Evolutionary conservation across 2,113 vertebrate species (phyloP), one percentile per base, ranked within the genome.

Genomic region (Triplophysa siluroides): DNA sequence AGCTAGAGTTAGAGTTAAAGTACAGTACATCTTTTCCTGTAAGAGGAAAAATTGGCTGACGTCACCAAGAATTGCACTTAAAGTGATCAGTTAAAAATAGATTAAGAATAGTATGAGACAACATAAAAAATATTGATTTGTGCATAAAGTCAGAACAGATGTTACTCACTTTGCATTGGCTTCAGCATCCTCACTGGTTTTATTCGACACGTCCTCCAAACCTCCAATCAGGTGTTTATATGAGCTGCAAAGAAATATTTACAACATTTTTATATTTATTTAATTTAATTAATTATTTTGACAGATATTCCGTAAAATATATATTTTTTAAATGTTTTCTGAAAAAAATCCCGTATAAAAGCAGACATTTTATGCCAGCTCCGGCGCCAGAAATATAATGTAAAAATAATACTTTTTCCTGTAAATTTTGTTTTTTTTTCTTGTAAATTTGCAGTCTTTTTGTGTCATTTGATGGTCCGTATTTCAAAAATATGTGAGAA

Each of bases 141-240:
- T 56, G 18, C n/a, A 24, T n/a, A 60, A 60, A 12, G 26, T 47
- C 16, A 38, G 21, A 71, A 33, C 2, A 23, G 18, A 50, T n/a
- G 10, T 58, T 13, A 94, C 96, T 90, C 93, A 98, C 97, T 95
- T 97, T 88, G 96, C 96, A 91, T 98, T 98, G 21, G 94, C 93
- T 88, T 96, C 97, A 8, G 95, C 94, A 72, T 98, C 97, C 76
- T 98, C 97, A 38, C 96, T 96, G 23, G 94, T 95, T 91, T 96
- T 97, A 84, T 94, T 97, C 23, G 96, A 96, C 56, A 97, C 95
- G 0, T 98, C 95, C 0, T 98, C 96, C 78, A 98, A 85, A 65
- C 96, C 97, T 47, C 96, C 96, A 54, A 98, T 96, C 90, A 98
- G 92, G 85, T 98, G 96, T 87, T 97, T 98, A 92, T 98, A 98